Conservation (phyloP, 2,888 invertebrate genomes). For the Diabrotica balteata region DNA sequence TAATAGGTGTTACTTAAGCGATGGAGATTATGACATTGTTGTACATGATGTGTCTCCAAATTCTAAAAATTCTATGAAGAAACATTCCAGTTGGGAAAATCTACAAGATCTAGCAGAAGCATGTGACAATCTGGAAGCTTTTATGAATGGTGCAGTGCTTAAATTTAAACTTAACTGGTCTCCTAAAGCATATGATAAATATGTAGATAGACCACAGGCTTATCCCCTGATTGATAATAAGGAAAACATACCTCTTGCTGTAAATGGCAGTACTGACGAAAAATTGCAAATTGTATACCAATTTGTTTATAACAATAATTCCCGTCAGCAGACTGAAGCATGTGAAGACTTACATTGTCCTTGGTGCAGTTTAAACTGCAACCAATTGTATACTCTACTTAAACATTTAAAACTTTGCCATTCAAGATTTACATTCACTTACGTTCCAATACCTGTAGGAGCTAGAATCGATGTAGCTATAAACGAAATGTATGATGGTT, state of each 20-base stretch:
- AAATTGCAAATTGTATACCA: conserved; percentile 90
- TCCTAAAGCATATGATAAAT: conserved; percentile 71
- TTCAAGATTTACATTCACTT: conserved; percentile 91
- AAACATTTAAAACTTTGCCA: conserved; percentile 95
- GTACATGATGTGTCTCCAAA: conserved; percentile 73
- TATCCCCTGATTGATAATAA: conserved; percentile 59
- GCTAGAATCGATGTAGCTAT: conserved; percentile 94
- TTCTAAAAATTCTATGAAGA: conserved; percentile 69
- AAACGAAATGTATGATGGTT: conserved; percentile 94
- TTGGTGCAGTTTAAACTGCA: conserved; percentile 93
- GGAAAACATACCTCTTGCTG: conserved; percentile 54
- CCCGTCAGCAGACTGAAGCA: conserved; percentile 93
- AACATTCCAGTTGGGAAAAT: conserved; percentile 76
- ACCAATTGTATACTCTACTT: conserved; percentile 83
- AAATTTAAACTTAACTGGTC: conserved; percentile 89
- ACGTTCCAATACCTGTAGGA: conserved; percentile 77
- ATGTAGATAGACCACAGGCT: conserved; percentile 72
- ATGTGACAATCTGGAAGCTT: conserved; percentile 59
- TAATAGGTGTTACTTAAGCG: conserved; percentile 83
- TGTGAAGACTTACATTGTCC: conserved; percentile 93
- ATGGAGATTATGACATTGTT: conserved; percentile 90
- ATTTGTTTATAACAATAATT: conserved; percentile 94
- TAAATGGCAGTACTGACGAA: conserved; percentile 56
- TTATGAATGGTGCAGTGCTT: conserved; percentile 70
- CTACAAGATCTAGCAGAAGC: conserved; percentile 63